Conservation (phyloP, 2,797 vertebrate genomes). For the Clarias laeviceps region DNA sequence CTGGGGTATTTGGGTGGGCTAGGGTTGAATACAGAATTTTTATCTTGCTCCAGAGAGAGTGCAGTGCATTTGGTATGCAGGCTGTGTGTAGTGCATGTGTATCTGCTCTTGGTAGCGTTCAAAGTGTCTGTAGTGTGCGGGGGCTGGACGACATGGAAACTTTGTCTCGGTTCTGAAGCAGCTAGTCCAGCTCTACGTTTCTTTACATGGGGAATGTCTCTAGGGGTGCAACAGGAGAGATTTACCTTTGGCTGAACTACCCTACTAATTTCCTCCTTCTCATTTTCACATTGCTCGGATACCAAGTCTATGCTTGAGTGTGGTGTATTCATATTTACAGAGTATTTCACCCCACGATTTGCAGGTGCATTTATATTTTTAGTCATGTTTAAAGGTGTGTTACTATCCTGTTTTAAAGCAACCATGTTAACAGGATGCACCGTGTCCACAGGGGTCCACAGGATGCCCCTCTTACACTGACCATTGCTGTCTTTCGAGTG, state of each 20-base stretch:
- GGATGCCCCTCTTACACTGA: slow-evolving; percentile 80
- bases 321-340: slow-evolving; percentile 30
- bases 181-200: slow-evolving; percentile 98
- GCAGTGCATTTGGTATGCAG: slow-evolving; percentile 42
- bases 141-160: slow-evolving; percentile 38
- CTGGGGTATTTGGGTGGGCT: slow-evolving; percentile 56
- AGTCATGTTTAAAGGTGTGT: slow-evolving; percentile 46
- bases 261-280: slow-evolving; percentile 52
- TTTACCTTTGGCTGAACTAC: slow-evolving; percentile 63
- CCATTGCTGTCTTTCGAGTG: slow-evolving; percentile 78
- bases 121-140: slow-evolving; percentile 41
- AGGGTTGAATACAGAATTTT: slow-evolving; percentile 40
- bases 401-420: slow-evolving; percentile 39
- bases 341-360: slow-evolving; percentile 32
- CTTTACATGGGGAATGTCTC: slow-evolving; percentile 92
- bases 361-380: slow-evolving; percentile 38
- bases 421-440: slow-evolving; percentile 50
- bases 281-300: slow-evolving; percentile 42
- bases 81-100: slow-evolving; percentile 41
- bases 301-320: slow-evolving; percentile 34
- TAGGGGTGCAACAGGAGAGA: slow-evolving; percentile 65
- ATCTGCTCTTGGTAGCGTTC: slow-evolving; percentile 28
- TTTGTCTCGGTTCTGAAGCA: slow-evolving; percentile 83
- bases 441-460: slow-evolving; percentile 58
- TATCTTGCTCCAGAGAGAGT: slow-evolving; percentile 38